A percentile compares a stretch with the other conserved stretches of the same genome.
phyloP scores from a whole-genome alignment of 2,888 invertebrate genomes.

The Plusia festucae region DNA sequence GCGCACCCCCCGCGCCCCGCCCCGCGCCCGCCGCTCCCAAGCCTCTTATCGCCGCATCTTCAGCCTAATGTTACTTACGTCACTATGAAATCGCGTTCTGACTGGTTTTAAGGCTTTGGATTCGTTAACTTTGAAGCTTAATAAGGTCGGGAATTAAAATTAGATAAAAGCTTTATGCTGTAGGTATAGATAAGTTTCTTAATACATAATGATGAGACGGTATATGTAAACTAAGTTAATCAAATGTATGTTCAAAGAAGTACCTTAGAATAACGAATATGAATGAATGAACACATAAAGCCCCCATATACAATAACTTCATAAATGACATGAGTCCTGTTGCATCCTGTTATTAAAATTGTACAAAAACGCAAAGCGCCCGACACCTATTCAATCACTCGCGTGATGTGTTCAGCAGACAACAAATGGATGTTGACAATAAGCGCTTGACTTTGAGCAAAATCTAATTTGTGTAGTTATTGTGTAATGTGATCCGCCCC shows the following conservation, averaged over 20 bases:
- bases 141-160: conserved; percentile 59
- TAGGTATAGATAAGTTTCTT: not conserved
- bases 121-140: conserved; percentile 62
- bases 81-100: conserved; percentile 74
- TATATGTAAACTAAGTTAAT: not conserved
- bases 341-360: conserved; percentile 40
- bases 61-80: conserved; percentile 84
- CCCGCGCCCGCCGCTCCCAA: conserved; percentile 68
- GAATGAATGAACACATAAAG: conserved; percentile 14
- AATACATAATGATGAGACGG: conserved; percentile 7
- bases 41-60: conserved; percentile 85
- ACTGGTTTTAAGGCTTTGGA: conserved; percentile 64
- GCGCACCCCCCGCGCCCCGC: conserved; percentile 71
- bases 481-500: conserved; percentile 85
- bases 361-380: conserved; percentile 80
- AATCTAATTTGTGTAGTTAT: conserved; percentile 89
- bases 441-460: conserved; percentile 87
- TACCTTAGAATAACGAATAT: not conserved
- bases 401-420: conserved; percentile 82
- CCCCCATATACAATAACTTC: conserved; percentile 16
- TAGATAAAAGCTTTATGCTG: conserved; percentile 40
- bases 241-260: not conserved
- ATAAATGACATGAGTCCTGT: conserved; percentile 33
- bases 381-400: conserved; percentile 83
- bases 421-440: conserved; percentile 86